phyloP scores from a whole-genome alignment of 2,113 vertebrate genomes.

The Agapornis roseicollis region DNA sequence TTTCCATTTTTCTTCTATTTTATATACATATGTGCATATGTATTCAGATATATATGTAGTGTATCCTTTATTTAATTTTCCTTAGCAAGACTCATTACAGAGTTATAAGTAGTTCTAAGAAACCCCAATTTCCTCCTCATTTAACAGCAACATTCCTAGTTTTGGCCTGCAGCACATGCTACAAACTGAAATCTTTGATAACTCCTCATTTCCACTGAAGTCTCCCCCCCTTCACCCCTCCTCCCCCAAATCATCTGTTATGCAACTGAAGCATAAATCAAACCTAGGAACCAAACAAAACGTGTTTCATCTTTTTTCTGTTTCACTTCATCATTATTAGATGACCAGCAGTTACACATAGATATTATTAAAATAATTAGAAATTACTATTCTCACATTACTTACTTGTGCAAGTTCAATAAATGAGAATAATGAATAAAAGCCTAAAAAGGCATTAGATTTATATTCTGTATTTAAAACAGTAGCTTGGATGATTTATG shows the following conservation, averaged over 20 bases:
- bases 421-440: not conserved
- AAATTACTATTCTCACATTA: not conserved
- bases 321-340: not conserved
- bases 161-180: not conserved
- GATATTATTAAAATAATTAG: not conserved
- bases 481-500: not conserved
- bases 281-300: not conserved
- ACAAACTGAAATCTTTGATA: not conserved
- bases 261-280: not conserved
- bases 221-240: not conserved
- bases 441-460: not conserved
- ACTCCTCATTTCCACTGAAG: not conserved
- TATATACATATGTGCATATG: too few species aligned
- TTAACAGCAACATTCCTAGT: not conserved
- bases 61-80: not conserved
- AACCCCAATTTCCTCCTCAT: not conserved
- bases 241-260: not conserved
- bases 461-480: not conserved
- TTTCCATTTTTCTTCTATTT: not conserved
- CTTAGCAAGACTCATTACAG: not conserved
- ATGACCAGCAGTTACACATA: not conserved
- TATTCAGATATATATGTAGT: not conserved
- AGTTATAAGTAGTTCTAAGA: not conserved
- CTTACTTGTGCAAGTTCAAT: not conserved
- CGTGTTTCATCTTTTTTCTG: not conserved